Base-by-base conservation (phyloP, 2,797 vertebrate species). In the Gallinago stenura region DNA sequence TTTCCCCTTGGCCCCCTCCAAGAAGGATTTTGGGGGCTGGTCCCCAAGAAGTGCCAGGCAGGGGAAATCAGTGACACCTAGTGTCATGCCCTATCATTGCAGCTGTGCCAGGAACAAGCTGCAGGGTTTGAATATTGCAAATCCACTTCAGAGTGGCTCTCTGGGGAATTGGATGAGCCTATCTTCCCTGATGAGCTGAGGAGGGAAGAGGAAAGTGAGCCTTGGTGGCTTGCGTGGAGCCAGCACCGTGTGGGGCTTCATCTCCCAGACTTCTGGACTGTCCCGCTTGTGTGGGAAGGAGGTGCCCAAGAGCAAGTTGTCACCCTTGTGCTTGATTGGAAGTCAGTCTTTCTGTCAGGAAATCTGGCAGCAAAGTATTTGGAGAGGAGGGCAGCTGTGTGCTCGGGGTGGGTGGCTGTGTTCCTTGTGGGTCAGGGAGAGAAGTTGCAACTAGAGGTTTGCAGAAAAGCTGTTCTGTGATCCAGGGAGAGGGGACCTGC, bases 21-120 rank as follows among this genome's bases (percentile, higher is more conserved):
- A 64, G 24, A n/a, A 37, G 54, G 43, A 2, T n/a, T 76, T 62
- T 7, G 48, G 45, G 83, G 48, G 8, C 21, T 0, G 4, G 50
- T 73, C 25, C 50, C 39, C 21, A 26, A 1, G 43, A 0, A 0
- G 30, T 43, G 70, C 35, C 19, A 51, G 53, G 53, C 8, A 10
- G 12, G 15, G 54, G 21, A 77, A 68, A 15, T 83, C 61, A 89
- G 94, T 95, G 97, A 97, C 97, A 97, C 70, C 97, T 92, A 91
- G 91, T 95, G 97, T 93, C 68, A 4, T 14, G 15, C 25, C 20
- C 26, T 56, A 9, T 81, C 77, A 93, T 41, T 96, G 89, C 85
- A 95, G 11, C 57, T 3, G 3, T 22, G 18, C 68, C 1, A 1
- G 41, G 66, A 58, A 5, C 33, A 21, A 79, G 8, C 60, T 45